These are phyloP conservation scores for Arvicanthis niloticus DNA, from an alignment of 2,113 vertebrate species.

Conservation along the genomic window DNA sequence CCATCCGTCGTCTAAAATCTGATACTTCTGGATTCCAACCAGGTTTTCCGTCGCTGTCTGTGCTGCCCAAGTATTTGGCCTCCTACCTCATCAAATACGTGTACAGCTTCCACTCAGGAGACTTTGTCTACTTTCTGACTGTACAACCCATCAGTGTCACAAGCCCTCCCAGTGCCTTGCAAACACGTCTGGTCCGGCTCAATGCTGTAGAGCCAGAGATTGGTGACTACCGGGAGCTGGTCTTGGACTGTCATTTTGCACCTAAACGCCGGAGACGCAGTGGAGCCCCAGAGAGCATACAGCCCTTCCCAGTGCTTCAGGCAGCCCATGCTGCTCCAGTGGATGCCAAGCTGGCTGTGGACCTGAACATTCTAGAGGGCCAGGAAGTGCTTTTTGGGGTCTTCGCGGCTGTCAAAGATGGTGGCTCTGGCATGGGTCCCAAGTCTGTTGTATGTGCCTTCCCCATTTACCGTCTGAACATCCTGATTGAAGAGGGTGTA, in stretches of 20 bases:
- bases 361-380: conserved; percentile 87
- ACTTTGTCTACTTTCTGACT: conserved; percentile 94
- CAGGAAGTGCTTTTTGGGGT: conserved; percentile 93
- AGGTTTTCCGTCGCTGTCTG: conserved; percentile 89
- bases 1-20: conserved; percentile 91
- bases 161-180: conserved; percentile 69
- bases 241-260: conserved; percentile 93
- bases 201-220: conserved; percentile 87
- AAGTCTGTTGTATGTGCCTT: conserved; percentile 95
- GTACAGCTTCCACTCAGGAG: conserved; percentile 90
- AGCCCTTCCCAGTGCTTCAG: conserved; percentile 92
- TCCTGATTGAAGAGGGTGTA: conserved; percentile 91
- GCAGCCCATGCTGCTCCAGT: conserved; percentile 92
- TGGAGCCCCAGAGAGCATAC: conserved; percentile 65
- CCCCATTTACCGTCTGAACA: conserved; percentile 90
- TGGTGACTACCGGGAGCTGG: conserved; percentile 92
- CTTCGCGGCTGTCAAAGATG: conserved; percentile 86
- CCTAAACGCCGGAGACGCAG: conserved; percentile 90
- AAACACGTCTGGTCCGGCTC: conserved; percentile 92
- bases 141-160: conserved; percentile 90
- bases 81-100: conserved; percentile 93
- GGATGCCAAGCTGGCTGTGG: conserved; percentile 89
- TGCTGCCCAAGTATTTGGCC: conserved; percentile 87
- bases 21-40: conserved; percentile 91
- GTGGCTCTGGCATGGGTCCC: conserved; percentile 76